Evolutionary conservation across 2,888 invertebrate species (phyloP), one percentile per base, ranked within the genome.

Genomic region (Rambutsinella grinnellia): DNA sequence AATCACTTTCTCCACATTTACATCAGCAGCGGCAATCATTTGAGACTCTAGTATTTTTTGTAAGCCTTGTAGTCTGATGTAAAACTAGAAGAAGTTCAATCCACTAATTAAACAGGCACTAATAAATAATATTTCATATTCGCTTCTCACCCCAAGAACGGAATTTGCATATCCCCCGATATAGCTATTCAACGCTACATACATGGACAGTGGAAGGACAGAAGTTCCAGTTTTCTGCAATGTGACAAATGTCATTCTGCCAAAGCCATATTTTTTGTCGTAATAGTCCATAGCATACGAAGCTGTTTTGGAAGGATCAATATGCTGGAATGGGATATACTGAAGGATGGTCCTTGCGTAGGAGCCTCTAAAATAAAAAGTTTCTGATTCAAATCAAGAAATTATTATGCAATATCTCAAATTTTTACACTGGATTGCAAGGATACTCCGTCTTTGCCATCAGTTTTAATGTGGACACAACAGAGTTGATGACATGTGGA

Each of bases 241-340:
- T 1, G 79, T 76, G 1, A 70, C 17, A 28, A 60, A 72, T 0
- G 68, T 66, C 61, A 71, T 51, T 10, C 79, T 67, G 1, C 84
- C 84, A 72, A 82, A 81, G 2, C 82, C 84, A 51, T 78, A 63
- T 2, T 60, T 76, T 57, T 78, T 72, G 51, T 84, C 82, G 23
- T 79, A 82, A 49, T 80, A 84, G 17, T 82, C 81, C 8, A 74
- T 27, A 6, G 67, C 76, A 26, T 82, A 82, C 15, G 74, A 72
- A 5, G 81, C 66, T 2, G 84, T 79, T 71, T 67, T 72, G 0
- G 70, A 72, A 2, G 78, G 77, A 24, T 84, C 84, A 36, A 84
- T 71, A 49, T 17, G 17, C 3, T 81, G 81, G 10, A 81, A 80
- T 21, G 84, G 84, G 13, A 84, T 66, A 67, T 84, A 84, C 47